These are phyloP conservation scores for Diachasma alloeum DNA, from an alignment of 1,140 invertebrate species.

Conservation along the genomic window DNA sequence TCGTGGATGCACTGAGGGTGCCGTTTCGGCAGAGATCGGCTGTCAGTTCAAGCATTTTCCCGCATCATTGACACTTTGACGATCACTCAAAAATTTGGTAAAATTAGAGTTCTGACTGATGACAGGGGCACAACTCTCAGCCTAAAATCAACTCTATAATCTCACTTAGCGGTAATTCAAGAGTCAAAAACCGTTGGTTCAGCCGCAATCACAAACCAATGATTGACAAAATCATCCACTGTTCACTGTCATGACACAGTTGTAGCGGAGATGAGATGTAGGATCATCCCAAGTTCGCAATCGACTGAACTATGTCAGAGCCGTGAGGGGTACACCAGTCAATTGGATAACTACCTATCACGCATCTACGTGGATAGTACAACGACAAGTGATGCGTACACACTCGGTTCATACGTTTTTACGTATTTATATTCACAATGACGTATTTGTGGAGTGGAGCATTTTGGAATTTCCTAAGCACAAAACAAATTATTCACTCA, in stretches of 20 bases:
- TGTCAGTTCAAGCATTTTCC: constrained; percentile 47
- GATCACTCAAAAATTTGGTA: neutral
- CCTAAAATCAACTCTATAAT: neutral
- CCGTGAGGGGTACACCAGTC: constrained; percentile 52
- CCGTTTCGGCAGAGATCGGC: constrained; percentile 55
- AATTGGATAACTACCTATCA: constrained; percentile 63
- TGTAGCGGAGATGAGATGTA: constrained; percentile 36
- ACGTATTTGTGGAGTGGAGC: neutral
- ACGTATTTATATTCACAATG: neutral
- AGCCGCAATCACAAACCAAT: neutral
- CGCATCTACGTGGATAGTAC: constrained; percentile 36
- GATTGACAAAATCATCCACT: neutral
- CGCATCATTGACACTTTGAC: neutral
- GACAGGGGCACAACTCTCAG: no score
- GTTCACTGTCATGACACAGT: neutral
- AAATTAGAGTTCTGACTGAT: no score
- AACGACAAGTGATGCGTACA: neutral
- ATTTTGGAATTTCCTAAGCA: neutral
- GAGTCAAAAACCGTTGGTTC: no score
- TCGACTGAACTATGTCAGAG: constrained; percentile 61
- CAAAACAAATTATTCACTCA: neutral
- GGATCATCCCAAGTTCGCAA: constrained; percentile 56
- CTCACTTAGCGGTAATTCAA: neutral
- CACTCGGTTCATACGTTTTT: neutral
- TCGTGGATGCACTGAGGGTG: constrained; percentile 45